Evolutionary conservation across 2,797 vertebrate species (phyloP), one percentile per base, ranked within the genome.

Genomic region (Schizopygopsis malacanthus): DNA sequence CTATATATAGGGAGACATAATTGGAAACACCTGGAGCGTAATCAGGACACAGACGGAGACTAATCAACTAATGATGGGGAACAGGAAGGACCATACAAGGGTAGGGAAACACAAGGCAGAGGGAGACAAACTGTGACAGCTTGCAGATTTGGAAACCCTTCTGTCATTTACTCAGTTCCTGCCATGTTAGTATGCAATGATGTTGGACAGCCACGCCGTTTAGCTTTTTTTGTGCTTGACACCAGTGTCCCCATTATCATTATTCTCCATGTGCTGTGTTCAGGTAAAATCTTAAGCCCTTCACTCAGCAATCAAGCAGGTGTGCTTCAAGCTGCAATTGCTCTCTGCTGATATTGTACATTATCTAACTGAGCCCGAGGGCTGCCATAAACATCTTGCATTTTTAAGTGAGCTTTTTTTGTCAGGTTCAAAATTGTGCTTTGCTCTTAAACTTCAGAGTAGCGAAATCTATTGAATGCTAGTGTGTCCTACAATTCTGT

Each of bases 251-350:
- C 70, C 59, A 81, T 73, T 76, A 76, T 82, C 80, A 45, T 87
- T 81, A 50, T 81, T 84, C 22, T 87, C 52, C 77, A 76, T 76
- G 50, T 84, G 70, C 86, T 84, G 69, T 41, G 50, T 84, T 84
- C 82, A 84, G 61, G 82, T 83, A 67, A 75, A 84, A 75, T 81
- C 50, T 61, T 67, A 80, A 80, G 47, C 69, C 77, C 82, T 80
- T 77, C 78, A 69, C 72, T 76, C 43, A 70, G 82, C 61, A 84
- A 84, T 87, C 81, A 52, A 77, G 61, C 54, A 73, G 76, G 69
- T 79, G 54, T n/a, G 76, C 76, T 83, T 73, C 76, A 54, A 84
- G 61, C 77, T 75, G 59, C 70, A 76, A 76, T 84, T 84, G 77
- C 86, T 84, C 82, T 80, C 56, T 73, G 52, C 78, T 76, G 70